Base-by-base conservation (phyloP, 2,113 vertebrate species). In the Poeciliopsis turrubarensis region DNA sequence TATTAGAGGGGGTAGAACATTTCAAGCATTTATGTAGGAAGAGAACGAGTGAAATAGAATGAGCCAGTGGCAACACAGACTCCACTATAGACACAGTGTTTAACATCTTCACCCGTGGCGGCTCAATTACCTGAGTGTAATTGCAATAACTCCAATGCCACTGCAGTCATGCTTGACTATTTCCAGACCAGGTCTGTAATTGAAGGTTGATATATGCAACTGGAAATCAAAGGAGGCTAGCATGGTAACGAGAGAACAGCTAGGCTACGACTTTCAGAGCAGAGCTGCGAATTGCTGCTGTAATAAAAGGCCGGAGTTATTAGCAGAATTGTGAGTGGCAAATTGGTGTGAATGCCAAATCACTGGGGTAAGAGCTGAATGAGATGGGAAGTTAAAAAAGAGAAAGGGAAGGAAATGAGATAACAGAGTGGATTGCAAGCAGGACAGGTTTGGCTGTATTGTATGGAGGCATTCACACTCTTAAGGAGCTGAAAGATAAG, bases 51-150 rank as follows among this genome's bases (percentile, higher is more conserved):
- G 80, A 91, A 90, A 86, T 87, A 81, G 82, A 92, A 89, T 79
- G 87, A 92, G 90, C 90, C 91, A 84, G 73, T 80, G 85, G 87
- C 75, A 81, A 91, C 92, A 89, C 51, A 68, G 86, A 90, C 90
- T 91, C 79, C 85, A 89, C 90, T 87, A 90, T 81, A 89, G 88
- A 87, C 91, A 83, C 82, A 85, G 88, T 92, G 88, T 93, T 94
- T 94, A 94, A 94, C 93, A 94, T 92, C 92, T 87, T 90, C 91
- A 91, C 88, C 91, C 81, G 85, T 92, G 89, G 90, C 85, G 86
- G 94, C 92, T 94, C 94, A 95, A 94, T 95, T 94, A 95, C 93
- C 92, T 92, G 91, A 90, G 89, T 91, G 93, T 95, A 94, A 95
- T 94, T 95, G 93, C 92, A 94, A 93, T 93, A 92, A 94, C 92